Percentiles rank a stretch among this genome's conserved stretches.
phyloP scores from a whole-genome alignment of 1,140 invertebrate species.

The Bombyx mori region ASM3026992v2 NC_085126.1:437001-437500 shows the following conservation, averaged over 20 bases:
- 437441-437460: constrained; percentile 23
- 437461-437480: neutral
- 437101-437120: no score
- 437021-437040: no score
- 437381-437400: constrained; percentile 82
- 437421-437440: constrained; percentile 62
- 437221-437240: no score
- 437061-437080: no score
- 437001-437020: no score
- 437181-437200: no score
- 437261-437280: constrained; percentile 50
- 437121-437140: no score
- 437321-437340: constrained; percentile 90
- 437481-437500: neutral
- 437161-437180: no score
- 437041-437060: no score
- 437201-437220: no score
- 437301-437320: constrained; percentile 80
- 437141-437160: no score
- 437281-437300: constrained; percentile 73
- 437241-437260: neutral
- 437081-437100: no score
- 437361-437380: constrained; percentile 93
- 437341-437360: constrained; percentile 90
- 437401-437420: constrained; percentile 67